Evolutionary conservation across 2,113 vertebrate species (phyloP), one percentile per base, ranked within the genome.

Genomic region (Anguilla rostrata): DNA sequence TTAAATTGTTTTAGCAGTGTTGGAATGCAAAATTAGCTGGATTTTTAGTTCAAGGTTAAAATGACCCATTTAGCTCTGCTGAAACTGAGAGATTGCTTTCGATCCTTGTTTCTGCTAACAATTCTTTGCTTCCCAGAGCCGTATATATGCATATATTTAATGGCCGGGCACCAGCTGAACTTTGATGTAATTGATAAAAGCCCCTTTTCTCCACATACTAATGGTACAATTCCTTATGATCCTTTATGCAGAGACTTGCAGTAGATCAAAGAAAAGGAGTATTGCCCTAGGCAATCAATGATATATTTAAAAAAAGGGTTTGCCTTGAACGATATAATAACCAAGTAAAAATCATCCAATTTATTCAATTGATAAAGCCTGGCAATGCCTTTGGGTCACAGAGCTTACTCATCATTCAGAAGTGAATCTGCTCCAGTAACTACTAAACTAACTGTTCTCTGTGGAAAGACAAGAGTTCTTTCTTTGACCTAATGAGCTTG

Each of bases 141-240:
- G 87, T 84, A 92, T 91, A 92, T 88, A 87, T 88, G 71, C 92
- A 78, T 82, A 63, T 83, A 78, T 84, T 34, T 63, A 90, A 95
- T 93, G 89, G 92, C 26, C 43, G 39, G 60, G 90, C 90, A 92
- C 90, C 89, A 90, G 89, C 90, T 90, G 81, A 94, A 94, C 93
- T 95, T 95, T 95, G 94, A 95, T 94, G 93, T 93, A 92, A 94
- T 94, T 94, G 93, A 95, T 95, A 94, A 94, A 95, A 95, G 93
- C 92, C 92, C 89, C 90, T 92, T 91, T 93, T 95, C 90, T 89
- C 87, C 88, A 94, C 92, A 94, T 92, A 91, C 92, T 94, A 94
- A 95, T 95, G 91, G 92, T 91, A 94, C 91, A 93, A 92, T 94
- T 95, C 93, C 92, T 95, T 95, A 94, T 95, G 92, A 96, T 95